These are phyloP conservation scores for Epizoanthus stellaris DNA, from an alignment of 92 coral and sea anemone genomes.

Conservation along the genomic window DNA sequence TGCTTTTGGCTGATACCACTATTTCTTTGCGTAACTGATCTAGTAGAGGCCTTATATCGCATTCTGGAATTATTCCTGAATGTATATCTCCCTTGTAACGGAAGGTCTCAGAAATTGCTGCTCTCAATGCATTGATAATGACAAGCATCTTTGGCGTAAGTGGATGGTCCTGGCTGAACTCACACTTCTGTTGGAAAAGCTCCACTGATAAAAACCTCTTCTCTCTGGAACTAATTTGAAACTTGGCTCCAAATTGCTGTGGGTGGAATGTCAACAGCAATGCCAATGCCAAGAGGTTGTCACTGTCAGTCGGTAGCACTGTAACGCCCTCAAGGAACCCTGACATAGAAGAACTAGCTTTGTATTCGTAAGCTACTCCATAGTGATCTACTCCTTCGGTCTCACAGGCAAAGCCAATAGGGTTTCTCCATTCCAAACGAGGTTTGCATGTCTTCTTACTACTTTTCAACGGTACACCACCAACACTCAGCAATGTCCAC, in stretches of 20 bases:
- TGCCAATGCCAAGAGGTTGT: background rate
- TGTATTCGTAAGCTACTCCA: background rate
- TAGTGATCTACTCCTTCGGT: slow-evolving; percentile 25
- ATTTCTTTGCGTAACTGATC: background rate
- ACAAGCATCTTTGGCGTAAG: background rate
- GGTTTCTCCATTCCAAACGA: slow-evolving; percentile 17
- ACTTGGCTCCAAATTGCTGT: slow-evolving; percentile 4
- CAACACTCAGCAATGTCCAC: slow-evolving; percentile 8
- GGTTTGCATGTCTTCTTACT: slow-evolving; percentile 14
- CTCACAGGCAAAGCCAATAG: slow-evolving; percentile 26
- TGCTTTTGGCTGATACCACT: background rate
- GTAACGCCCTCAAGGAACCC: slow-evolving; percentile 14
- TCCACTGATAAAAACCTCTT: background rate
- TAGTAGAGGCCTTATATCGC: background rate
- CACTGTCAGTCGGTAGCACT: slow-evolving; percentile 4
- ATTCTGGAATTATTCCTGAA: background rate
- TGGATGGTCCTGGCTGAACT: background rate
- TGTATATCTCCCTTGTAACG: background rate
- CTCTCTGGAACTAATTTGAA: slow-evolving; percentile 6
- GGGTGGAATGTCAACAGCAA: slow-evolving; percentile 6
- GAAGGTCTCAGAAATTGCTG: background rate
- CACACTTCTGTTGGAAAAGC: background rate
- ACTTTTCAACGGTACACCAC: background rate
- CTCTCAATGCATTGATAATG: background rate
- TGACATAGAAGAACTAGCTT: background rate